Evolutionary conservation across 2,888 invertebrate genomes (phyloP).

Genomic region (Stenodema calcarata): DNA sequence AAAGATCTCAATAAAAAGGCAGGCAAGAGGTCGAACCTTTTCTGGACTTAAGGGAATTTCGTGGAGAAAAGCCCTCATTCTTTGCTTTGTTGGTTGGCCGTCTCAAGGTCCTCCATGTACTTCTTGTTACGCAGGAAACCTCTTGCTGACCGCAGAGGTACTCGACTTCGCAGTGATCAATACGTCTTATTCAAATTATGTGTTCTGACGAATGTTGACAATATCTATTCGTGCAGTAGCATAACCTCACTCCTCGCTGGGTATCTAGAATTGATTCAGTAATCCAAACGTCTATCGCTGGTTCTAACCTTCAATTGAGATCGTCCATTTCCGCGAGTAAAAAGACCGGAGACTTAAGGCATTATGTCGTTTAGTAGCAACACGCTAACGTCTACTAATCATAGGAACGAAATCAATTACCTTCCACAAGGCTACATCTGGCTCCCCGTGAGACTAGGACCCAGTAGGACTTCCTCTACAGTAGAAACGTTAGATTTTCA

Average conservation of each 20-base stretch:
- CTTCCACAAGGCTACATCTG: constrained; percentile 30
- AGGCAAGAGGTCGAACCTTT: not conserved
- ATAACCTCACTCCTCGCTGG: too few species aligned
- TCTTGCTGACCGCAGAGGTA: not conserved
- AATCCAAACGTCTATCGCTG: too few species aligned
- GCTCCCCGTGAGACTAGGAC: not conserved
- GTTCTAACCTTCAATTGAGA: not conserved
- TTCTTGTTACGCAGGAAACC: not conserved
- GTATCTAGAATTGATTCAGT: too few species aligned
- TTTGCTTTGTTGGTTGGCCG: not conserved
- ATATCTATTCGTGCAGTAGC: too few species aligned
- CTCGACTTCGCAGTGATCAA: not conserved
- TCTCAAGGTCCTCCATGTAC: not conserved
- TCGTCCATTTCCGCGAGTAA: not conserved
- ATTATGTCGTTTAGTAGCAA: not conserved
- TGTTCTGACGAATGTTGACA: too few species aligned
- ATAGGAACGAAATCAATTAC: constrained; percentile 3
- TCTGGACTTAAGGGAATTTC: not conserved
- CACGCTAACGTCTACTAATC: constrained; percentile 19
- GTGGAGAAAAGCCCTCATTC: not conserved
- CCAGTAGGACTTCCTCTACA: not conserved
- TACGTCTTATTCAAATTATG: too few species aligned
- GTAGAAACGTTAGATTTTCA: too few species aligned
- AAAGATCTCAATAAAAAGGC: constrained; percentile 23
- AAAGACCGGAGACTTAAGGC: not conserved